Evolutionary conservation across 1,140 invertebrate species (phyloP).

Genomic region (Bombyx mori): DNA sequence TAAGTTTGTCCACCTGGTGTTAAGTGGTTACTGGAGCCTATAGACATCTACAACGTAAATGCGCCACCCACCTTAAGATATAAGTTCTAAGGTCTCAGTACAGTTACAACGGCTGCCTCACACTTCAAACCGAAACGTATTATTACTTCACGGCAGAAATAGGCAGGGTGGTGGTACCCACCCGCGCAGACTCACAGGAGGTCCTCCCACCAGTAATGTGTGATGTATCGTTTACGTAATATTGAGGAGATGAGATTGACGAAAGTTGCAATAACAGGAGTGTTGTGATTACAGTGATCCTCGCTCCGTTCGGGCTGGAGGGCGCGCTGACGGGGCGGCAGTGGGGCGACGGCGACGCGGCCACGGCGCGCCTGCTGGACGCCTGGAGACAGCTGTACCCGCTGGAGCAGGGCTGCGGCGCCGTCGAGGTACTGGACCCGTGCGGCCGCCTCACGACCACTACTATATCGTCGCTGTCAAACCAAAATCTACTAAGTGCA

Average conservation of each 20-base stretch:
- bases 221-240: too few species aligned
- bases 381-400: constrained; percentile 97
- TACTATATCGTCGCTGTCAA: constrained; percentile 1
- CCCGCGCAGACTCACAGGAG: too few species aligned
- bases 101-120: too few species aligned
- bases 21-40: too few species aligned
- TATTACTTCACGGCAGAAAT: too few species aligned
- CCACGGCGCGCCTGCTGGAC: constrained; percentile 85
- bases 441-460: background rate
- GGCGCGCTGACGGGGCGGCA: constrained; percentile 91
- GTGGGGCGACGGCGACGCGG: constrained; percentile 80
- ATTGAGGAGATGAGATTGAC: background rate
- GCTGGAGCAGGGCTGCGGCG: constrained; percentile 74
- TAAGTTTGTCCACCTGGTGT: too few species aligned
- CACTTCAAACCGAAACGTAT: too few species aligned
- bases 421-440: constrained; percentile 47
- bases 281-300: constrained; percentile 79
- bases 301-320: constrained; percentile 94
- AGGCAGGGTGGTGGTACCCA: too few species aligned
- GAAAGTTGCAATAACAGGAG: background rate
- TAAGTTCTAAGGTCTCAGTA: too few species aligned
- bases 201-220: too few species aligned
- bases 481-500: background rate
- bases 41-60: too few species aligned
- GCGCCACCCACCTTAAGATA: too few species aligned